A percentile compares a stretch with the other conserved stretches of the same genome.
Evolutionary conservation across 2,797 vertebrate genomes (phyloP).

Genomic region (Sebastes steindachneri): DNA sequence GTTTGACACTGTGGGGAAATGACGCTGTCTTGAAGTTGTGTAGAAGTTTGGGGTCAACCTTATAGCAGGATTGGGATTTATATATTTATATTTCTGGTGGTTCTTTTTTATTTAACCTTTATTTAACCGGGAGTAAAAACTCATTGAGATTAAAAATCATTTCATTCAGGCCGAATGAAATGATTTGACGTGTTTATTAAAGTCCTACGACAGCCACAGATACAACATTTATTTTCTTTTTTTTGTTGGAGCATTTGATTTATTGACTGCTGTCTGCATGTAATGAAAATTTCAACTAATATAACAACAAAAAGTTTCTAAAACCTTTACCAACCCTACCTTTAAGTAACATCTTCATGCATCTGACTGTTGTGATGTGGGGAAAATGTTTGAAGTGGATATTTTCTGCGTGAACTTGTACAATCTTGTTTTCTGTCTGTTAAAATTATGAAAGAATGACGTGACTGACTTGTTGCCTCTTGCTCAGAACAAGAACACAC

Average conservation of each 20-base stretch:
- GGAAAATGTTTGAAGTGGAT: neutral
- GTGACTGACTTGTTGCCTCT: neutral
- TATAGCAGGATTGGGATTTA: neutral
- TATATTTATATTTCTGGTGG: neutral
- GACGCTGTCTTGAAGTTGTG: neutral
- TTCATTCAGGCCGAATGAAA: no score
- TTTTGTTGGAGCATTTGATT: no score
- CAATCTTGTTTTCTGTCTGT: neutral
- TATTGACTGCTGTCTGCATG: no score
- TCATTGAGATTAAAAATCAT: no score
- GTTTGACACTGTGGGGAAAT: neutral
- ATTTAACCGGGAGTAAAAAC: no score
- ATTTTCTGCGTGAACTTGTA: constrained; percentile 15
- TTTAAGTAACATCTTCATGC: neutral
- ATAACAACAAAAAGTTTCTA: no score
- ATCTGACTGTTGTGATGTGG: neutral
- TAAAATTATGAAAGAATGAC: neutral
- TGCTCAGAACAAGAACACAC: neutral
- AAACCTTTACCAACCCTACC: no score
- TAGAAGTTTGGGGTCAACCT: neutral
- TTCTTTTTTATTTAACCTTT: no score
- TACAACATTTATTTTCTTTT: no score
- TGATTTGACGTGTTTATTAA: no score
- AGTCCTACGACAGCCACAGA: no score
- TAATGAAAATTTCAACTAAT: no score